Conservation (phyloP, 2,113 vertebrate species). For the Bubo bubo region DNA sequence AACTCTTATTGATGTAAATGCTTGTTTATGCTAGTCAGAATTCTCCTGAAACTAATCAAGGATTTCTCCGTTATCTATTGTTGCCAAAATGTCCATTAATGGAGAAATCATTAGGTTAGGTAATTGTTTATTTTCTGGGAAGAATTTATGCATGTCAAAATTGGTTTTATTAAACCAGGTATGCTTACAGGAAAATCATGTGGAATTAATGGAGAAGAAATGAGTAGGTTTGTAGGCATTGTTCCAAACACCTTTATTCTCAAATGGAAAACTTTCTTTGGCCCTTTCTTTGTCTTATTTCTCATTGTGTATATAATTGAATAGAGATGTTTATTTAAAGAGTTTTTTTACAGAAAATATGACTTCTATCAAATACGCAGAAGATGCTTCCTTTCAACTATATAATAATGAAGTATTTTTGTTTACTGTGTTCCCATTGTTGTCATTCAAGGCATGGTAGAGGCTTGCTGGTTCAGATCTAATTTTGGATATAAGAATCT, state of each 20-base stretch:
- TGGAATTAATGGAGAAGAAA: neutral
- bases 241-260: neutral
- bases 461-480: neutral
- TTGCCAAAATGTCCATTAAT: slow-evolving; percentile 13
- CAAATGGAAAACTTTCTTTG: neutral
- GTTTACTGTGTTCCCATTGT: neutral
- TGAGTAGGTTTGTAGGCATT: neutral
- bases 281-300: neutral
- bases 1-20: neutral
- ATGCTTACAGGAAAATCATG: neutral
- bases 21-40: neutral
- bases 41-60: neutral
- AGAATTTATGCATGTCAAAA: slow-evolving; percentile 7
- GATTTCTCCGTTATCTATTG: neutral
- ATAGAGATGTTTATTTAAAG: neutral
- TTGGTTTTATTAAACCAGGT: neutral
- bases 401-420: neutral
- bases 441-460: neutral
- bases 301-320: neutral
- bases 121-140: slow-evolving; percentile 39
- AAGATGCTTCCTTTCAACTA: neutral
- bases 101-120: neutral
- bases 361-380: neutral
- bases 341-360: neutral
- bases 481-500: neutral